A percentile compares a stretch with the other conserved stretches of the same genome.
These are phyloP conservation scores for Hecatera dysodea DNA, from an alignment of 2,888 invertebrate species.

Conservation along the genomic window DNA sequence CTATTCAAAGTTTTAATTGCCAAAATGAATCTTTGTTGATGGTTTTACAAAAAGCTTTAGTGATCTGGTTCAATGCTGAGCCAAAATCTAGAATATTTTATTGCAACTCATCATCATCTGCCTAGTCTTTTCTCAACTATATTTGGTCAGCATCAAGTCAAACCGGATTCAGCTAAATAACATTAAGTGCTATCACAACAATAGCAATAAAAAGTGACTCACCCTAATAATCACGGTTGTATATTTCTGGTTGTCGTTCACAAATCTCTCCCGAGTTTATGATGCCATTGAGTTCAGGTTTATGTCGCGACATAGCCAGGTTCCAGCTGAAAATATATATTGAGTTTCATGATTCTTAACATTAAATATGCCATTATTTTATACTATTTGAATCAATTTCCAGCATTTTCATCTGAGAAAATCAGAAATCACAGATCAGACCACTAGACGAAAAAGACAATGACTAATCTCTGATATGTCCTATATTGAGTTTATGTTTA, in stretches of 20 bases:
- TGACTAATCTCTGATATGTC: no score
- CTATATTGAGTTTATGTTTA: no score
- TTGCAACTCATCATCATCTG: no score
- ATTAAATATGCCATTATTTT: neutral
- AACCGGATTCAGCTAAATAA: no score
- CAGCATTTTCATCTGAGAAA: neutral
- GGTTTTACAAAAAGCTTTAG: neutral
- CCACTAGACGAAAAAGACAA: no score
- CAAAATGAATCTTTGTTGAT: no score
- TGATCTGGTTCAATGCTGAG: neutral
- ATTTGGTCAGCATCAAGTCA: no score
- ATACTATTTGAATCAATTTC: neutral
- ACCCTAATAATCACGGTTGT: conserved; percentile 48
- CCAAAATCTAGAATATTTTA: neutral
- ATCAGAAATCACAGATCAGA: no score
- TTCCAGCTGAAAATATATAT: conserved; percentile 41
- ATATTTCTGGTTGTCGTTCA: conserved; percentile 72
- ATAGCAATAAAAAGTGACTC: conserved; percentile 16
- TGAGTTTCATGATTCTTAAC: neutral
- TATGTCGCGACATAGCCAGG: conserved; percentile 60
- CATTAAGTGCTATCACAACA: no score
- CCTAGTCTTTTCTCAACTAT: no score
- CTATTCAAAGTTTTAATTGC: no score
- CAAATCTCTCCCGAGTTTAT: conserved; percentile 73
- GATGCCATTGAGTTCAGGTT: conserved; percentile 44